Evolutionary conservation across 2,888 invertebrate species (phyloP), one percentile per base, ranked within the genome.

Genomic region (Morpho helenor): DNA sequence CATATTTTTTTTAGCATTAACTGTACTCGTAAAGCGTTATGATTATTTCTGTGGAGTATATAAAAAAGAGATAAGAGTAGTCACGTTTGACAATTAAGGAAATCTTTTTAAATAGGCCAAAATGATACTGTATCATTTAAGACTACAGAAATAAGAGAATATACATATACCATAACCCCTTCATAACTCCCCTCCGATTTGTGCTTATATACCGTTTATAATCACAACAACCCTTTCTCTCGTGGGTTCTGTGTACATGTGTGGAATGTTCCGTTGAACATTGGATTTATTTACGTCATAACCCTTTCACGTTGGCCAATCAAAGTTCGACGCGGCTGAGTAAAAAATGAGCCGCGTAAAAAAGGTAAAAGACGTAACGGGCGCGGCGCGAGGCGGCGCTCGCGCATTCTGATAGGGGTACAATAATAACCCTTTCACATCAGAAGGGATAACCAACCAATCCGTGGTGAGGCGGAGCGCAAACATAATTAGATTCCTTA

Each of bases 401-500:
- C 83, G 83, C 84, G 79, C 77, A 81, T 79, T 62, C 56, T 61
- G 63, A 70, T 66, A 73, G 79, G 80, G 79, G 74, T 71, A 78
- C 85, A 87, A 80, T 88, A 88, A 87, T 89, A 90, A 89, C 89
- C 88, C 89, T 87, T 90, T 87, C 77, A 71, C 68, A 61, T 68
- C 69, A 75, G 79, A 83, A 86, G 83, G 87, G 87, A 82, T 86
- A 79, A 69, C 53, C 84, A 74, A 68, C 91, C 90, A 91, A 90
- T 90, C 75, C 68, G 68, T 69, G 58, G 71, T 60, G 73, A 82
- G 90, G 90, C 87, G 91, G 84, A 75, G 87, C 84, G 66, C 57
- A 40, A 64, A 64, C 64, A 64, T 67, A 70, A 71, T 79, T 71
- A 73, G 53, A 41, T 31, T 68, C 62, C 65, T 62, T 65, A 62